Base-by-base conservation (phyloP, 2,113 vertebrate genomes). In the Hippocampus guttulatus region DNA sequence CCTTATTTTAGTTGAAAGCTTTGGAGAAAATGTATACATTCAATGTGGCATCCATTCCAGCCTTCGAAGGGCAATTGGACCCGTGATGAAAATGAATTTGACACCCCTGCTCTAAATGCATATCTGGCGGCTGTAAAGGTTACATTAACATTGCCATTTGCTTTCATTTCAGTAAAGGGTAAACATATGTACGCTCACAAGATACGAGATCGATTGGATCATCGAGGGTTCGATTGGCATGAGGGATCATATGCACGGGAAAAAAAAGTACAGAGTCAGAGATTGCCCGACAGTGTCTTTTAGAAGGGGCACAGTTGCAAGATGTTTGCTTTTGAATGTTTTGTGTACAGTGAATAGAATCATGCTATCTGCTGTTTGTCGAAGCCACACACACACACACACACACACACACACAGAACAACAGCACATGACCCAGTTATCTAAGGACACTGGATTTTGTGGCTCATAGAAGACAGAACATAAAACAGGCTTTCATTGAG, bases 371-470 rank as follows among this genome's bases (percentile, higher is more conserved):
- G 58, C 68, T 85, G 83, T 87, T 86, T 88, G 81, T 85, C 78
- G 74, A 81, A 81, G 69, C 73, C 68, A 74, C 81, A 55, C 51
- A 52, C 47, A 74, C 60, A 33, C 30, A 74, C 60, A 5, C 30
- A 60, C 30, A 33, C 30, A 5, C 30, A 38, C 33, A 33, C 3
- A 33, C 30, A 33, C 30, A 76, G 77, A 86, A 84, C 81, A 84
- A 78, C 73, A 81, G 77, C 79, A 67, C 76, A 51, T 83, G 84
- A 86, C 83, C 87, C 78, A 85, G 83, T 89, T 88, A 82, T 86
- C 78, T 75, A 30, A 85, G 86, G 79, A 81, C 76, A 71, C 27
- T 3, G 73, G 73, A 68, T 82, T 87, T 81, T 83, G 79, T 77
- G 80, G 79, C 70, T 86, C 64, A 70, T 73, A 70, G 73, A 85